These are phyloP conservation scores for Ursus arctos DNA, from an alignment of 2,113 vertebrate species.

Conservation along the genomic window DNA sequence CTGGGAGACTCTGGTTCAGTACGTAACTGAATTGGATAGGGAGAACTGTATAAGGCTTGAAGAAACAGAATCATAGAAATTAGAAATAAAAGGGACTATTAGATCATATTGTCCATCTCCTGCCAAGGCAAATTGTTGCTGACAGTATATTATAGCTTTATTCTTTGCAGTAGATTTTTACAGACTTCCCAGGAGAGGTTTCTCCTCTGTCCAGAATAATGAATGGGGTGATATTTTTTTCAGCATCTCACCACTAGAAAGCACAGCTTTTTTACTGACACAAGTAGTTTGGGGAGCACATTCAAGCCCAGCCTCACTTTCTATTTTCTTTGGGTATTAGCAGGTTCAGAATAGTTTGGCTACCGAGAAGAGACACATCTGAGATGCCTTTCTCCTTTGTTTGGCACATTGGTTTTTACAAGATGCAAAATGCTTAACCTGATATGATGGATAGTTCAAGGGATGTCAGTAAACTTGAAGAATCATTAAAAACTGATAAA, in stretches of 20 bases:
- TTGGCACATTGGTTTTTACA: not conserved
- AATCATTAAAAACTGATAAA: not conserved
- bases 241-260: slow-evolving; percentile 77
- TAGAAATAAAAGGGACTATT: slow-evolving; percentile 77
- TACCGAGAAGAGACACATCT: not conserved
- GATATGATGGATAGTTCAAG: not conserved
- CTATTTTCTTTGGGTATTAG: not conserved
- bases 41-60: slow-evolving; percentile 68
- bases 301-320: slow-evolving; percentile 48
- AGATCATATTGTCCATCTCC: slow-evolving; percentile 75
- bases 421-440: not conserved
- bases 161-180: slow-evolving; percentile 81
- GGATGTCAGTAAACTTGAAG: not conserved
- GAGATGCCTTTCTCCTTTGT: not conserved
- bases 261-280: slow-evolving; percentile 73
- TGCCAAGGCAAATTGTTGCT: slow-evolving; percentile 77
- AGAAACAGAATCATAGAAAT: slow-evolving; percentile 74
- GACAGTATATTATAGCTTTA: slow-evolving; percentile 80
- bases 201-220: slow-evolving; percentile 78
- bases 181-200: slow-evolving; percentile 75
- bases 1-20: slow-evolving; percentile 46
- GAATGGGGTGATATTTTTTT: slow-evolving; percentile 63
- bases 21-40: slow-evolving; percentile 70
- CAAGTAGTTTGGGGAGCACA: slow-evolving; percentile 29
- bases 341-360: not conserved